These are phyloP conservation scores for Lepus oiostolus DNA, from an alignment of 2,797 vertebrate species.

Conservation along the genomic window DNA sequence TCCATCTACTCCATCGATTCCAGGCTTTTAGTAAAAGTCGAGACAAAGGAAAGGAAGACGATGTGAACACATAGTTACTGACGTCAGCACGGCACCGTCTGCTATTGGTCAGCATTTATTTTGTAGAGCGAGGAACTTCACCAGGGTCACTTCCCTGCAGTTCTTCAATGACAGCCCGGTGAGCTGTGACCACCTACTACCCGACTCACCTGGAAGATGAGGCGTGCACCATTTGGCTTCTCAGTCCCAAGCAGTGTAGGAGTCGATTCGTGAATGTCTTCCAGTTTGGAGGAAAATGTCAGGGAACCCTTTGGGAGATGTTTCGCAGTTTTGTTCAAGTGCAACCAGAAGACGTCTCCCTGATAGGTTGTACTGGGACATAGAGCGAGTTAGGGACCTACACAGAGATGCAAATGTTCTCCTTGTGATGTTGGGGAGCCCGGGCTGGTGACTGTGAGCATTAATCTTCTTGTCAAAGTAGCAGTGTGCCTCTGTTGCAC, in stretches of 20 bases:
- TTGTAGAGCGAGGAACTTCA: background rate
- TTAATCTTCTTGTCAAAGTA: constrained; percentile 76
- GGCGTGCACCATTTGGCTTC: constrained; percentile 23
- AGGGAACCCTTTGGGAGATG: constrained; percentile 57
- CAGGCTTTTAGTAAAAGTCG: background rate
- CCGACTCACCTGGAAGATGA: constrained; percentile 41
- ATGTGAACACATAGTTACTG: background rate
- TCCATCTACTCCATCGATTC: background rate
- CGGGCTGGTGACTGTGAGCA: constrained; percentile 54
- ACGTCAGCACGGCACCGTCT: background rate
- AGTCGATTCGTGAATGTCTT: constrained; percentile 65
- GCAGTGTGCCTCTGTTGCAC: constrained; percentile 69
- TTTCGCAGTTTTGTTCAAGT: constrained; percentile 65
- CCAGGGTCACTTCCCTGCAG: background rate
- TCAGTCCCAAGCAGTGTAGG: background rate
- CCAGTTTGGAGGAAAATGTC: background rate
- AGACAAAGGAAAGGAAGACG: background rate
- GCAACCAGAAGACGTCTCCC: constrained; percentile 37
- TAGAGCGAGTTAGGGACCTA: background rate
- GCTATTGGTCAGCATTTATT: constrained; percentile 51
- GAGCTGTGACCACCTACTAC: background rate
- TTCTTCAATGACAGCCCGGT: background rate
- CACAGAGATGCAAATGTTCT: constrained; percentile 58
- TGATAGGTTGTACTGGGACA: background rate
- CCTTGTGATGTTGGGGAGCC: constrained; percentile 15